These are phyloP conservation scores for Aporophyla nigra DNA, from an alignment of 2,888 invertebrate genomes.

Conservation along the genomic window DNA sequence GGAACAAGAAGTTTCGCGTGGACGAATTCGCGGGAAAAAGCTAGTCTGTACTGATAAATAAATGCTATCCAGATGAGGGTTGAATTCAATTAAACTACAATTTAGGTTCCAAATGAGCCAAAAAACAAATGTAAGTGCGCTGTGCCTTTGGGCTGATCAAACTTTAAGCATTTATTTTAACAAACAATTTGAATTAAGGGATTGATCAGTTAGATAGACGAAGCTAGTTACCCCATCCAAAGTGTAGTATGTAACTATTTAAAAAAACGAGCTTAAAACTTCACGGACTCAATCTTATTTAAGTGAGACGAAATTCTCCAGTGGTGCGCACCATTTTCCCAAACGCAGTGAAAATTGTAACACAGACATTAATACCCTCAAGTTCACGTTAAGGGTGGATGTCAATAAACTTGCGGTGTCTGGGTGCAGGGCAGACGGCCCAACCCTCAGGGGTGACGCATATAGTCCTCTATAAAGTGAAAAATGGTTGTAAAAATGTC, in stretches of 20 bases:
- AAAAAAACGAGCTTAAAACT: background rate
- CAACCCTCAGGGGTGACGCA: constrained; percentile 44
- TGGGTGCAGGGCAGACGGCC: constrained; percentile 55
- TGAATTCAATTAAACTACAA: background rate
- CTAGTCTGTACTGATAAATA: background rate
- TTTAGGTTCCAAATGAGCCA: background rate
- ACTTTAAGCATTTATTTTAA: background rate
- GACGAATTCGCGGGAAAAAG: too few relatives aligned
- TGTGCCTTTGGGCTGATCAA: background rate
- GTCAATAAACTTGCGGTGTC: constrained; percentile 60
- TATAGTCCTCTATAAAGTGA: constrained; percentile 7
- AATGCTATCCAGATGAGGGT: background rate
- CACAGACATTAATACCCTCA: constrained; percentile 10
- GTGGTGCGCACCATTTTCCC: background rate
- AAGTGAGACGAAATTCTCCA: background rate
- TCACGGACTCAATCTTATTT: too few relatives aligned
- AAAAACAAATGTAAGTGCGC: background rate
- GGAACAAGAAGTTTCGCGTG: too few relatives aligned
- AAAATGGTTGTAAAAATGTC: constrained; percentile 16
- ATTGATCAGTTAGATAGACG: background rate
- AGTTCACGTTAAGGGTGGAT: constrained; percentile 43
- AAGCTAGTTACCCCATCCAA: background rate
- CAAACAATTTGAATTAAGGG: background rate
- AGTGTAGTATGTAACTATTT: background rate
- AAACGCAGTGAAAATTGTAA: constrained; percentile 11